Percentiles rank a stretch among this genome's conserved stretches.
Evolutionary conservation across 2,113 vertebrate species (phyloP).

Genomic region (Carassius gibelio): DNA sequence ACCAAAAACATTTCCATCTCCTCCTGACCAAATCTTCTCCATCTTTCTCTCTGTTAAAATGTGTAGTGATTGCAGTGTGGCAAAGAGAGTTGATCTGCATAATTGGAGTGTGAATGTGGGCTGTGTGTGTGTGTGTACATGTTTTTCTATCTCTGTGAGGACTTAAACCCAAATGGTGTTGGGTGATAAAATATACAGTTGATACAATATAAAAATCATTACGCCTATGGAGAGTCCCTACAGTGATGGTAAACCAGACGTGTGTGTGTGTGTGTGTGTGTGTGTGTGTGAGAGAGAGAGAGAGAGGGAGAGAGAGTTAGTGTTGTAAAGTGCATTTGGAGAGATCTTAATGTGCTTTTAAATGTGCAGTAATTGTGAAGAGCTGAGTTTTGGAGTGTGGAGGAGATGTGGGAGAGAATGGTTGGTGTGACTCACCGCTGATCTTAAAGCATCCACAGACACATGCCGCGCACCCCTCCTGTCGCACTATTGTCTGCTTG

Average conservation of each 20-base stretch:
- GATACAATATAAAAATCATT: too few species aligned
- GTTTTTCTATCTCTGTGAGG: too few species aligned
- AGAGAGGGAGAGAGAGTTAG: not conserved
- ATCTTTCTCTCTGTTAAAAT: slow-evolving; percentile 7
- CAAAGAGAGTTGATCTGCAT: slow-evolving; percentile 34
- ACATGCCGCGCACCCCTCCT: slow-evolving; percentile 1
- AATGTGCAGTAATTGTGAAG: slow-evolving; percentile 50
- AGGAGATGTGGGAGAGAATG: slow-evolving; percentile 50
- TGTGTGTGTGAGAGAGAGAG: not conserved
- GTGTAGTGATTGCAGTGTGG: slow-evolving; percentile 38
- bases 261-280: slow-evolving; percentile 25
- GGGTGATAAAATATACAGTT: too few species aligned
- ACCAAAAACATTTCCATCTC: slow-evolving; percentile 11
- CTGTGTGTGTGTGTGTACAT: slow-evolving; percentile 33
- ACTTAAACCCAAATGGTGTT: too few species aligned
- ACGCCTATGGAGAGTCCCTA: too few species aligned
- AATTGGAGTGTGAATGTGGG: slow-evolving; percentile 40
- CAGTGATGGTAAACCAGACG: too few species aligned
- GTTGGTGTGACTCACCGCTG: slow-evolving; percentile 26
- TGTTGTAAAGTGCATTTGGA: slow-evolving; percentile 35
- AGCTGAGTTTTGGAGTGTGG: slow-evolving; percentile 40
- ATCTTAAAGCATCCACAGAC: slow-evolving; percentile 41
- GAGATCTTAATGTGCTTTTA: slow-evolving; percentile 53
- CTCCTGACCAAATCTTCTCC: not conserved
- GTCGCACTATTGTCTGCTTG: slow-evolving; percentile 38